Conservation (phyloP, 1,140 invertebrate species). For the Polyergus mexicanus region DNA sequence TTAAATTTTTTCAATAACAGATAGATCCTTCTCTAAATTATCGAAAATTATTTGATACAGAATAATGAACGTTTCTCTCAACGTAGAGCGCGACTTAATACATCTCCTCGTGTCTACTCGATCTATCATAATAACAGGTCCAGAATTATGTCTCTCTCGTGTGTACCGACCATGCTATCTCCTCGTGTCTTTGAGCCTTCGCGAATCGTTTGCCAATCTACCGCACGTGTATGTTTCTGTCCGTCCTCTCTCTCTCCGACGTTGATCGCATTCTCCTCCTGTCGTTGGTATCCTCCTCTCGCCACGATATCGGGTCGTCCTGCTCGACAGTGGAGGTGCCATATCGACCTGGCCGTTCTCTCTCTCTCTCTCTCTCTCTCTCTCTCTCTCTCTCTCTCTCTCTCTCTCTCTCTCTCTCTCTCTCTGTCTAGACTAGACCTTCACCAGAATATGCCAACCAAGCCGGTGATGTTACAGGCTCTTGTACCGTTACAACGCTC, state of each 20-base stretch:
- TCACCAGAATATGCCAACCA: conserved; percentile 60
- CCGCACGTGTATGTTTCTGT: conserved; percentile 28
- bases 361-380: conserved; percentile 76
- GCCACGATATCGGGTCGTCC: conserved; percentile 56
- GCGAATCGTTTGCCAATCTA: conserved; percentile 53
- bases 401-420: conserved; percentile 75
- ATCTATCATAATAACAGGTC: conserved; percentile 62
- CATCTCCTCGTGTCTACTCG: conserved; percentile 5
- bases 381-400: conserved; percentile 73
- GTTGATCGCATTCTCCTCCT: conserved; percentile 28
- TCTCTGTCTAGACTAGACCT: conserved; percentile 77
- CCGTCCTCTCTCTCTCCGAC: conserved; percentile 1
- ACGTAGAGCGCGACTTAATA: background rate
- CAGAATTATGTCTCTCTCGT: conserved; percentile 52
- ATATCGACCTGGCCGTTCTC: conserved; percentile 80
- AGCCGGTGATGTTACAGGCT: conserved; percentile 27
- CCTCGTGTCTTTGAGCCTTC: conserved; percentile 14
- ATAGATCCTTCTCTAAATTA: background rate
- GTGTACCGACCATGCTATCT: conserved; percentile 42
- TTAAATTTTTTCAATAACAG: background rate
- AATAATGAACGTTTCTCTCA: background rate
- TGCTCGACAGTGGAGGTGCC: conserved; percentile 72
- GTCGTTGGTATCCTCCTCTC: conserved; percentile 58
- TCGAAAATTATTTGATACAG: background rate
- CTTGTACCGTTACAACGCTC: conserved; percentile 74